Conservation (phyloP, 2,113 vertebrate species). For the Sterrhoptilus dennistouni region DNA sequence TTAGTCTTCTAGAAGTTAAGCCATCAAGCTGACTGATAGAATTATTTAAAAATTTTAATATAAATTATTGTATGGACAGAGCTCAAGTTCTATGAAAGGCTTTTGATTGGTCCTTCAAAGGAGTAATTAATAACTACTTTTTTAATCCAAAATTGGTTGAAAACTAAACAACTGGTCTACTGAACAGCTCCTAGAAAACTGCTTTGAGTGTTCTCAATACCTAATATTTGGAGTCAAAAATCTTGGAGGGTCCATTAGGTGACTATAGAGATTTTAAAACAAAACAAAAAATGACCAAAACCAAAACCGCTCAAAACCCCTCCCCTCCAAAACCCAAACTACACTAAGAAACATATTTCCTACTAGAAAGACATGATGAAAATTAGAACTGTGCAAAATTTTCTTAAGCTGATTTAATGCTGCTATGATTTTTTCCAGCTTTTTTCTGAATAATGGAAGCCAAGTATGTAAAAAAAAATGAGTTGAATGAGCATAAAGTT, state of each 20-base stretch:
- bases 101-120: background rate
- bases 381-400: background rate
- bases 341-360: background rate
- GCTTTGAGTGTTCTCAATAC: background rate
- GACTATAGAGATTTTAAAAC: background rate
- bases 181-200: background rate
- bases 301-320: background rate
- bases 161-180: background rate
- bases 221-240: background rate
- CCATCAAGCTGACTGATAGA: background rate
- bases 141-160: background rate
- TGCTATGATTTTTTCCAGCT: background rate
- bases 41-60: background rate
- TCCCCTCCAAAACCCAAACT: fast-evolving
- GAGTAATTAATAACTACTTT: background rate
- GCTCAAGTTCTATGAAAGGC: background rate
- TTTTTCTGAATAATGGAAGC: background rate
- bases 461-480: background rate
- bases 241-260: fast-evolving
- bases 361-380: background rate
- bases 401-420: background rate
- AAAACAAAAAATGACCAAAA: background rate
- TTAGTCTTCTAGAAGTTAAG: background rate
- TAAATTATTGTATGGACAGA: background rate
- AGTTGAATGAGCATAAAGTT: background rate